Evolutionary conservation across 2,797 vertebrate genomes (phyloP).

Genomic region (Argya squamiceps): DNA sequence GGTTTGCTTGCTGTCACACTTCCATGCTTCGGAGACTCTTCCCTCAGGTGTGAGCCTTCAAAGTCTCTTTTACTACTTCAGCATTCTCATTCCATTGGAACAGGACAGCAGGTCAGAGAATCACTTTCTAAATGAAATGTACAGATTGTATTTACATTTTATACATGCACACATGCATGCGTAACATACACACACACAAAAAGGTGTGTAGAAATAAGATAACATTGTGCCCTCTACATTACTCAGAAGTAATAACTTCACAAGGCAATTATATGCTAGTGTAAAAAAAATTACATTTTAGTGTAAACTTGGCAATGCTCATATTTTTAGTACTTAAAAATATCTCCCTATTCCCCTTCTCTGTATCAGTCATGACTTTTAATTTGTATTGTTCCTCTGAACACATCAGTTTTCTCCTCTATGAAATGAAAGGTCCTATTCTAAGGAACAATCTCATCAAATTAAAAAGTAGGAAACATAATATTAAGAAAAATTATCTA

Average conservation of each 20-base stretch:
- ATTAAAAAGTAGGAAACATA: background rate
- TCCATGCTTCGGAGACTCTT: background rate
- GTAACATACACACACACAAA: background rate
- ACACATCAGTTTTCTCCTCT: background rate
- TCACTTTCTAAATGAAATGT: background rate
- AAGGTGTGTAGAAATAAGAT: background rate
- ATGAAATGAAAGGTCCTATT: background rate
- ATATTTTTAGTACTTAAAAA: background rate
- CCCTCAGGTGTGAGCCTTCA: background rate
- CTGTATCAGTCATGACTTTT: background rate
- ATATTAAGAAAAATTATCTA: background rate
- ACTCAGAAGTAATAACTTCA: background rate
- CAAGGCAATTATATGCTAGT: background rate
- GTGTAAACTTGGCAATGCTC: background rate
- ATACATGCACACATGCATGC: background rate
- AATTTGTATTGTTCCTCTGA: background rate
- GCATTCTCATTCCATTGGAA: background rate
- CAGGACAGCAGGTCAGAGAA: background rate
- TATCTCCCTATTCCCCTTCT: background rate
- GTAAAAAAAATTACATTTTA: background rate
- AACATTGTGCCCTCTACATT: background rate
- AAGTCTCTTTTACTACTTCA: background rate
- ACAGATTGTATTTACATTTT: background rate
- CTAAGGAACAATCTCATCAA: background rate
- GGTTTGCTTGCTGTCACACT: background rate